These are phyloP conservation scores for Ianthella basta DNA, from an alignment of 37 sponge, comb jelly and placozoan genomes.

Conservation along the genomic window DNA sequence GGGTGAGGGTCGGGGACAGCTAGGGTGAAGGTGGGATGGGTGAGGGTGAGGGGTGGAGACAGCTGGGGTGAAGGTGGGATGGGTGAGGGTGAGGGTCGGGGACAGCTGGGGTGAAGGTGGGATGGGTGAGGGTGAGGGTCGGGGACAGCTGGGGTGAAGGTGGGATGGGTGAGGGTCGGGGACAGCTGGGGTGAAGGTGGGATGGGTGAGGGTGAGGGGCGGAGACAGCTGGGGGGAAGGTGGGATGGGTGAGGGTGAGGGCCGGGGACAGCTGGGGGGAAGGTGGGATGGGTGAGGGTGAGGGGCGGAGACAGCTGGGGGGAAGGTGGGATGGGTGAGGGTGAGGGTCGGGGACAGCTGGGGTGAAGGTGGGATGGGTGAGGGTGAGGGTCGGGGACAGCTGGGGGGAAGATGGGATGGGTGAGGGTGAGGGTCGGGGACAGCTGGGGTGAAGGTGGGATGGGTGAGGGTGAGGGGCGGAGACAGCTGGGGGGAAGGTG, in stretches of 20 bases:
- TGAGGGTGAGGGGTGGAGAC: background rate
- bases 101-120: background rate
- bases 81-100: background rate
- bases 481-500: background rate
- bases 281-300: background rate
- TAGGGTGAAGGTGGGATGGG: background rate
- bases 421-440: too few species aligned
- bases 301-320: background rate
- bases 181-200: background rate
- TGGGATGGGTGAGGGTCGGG: background rate
- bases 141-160: background rate
- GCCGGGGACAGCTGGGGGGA: background rate
- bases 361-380: background rate
- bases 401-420: background rate
- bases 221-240: conserved; percentile 52
- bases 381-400: background rate
- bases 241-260: conserved; percentile 1
- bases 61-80: too few species aligned
- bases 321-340: background rate
- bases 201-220: conserved; percentile 71
- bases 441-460: background rate
- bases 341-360: background rate
- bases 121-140: background rate
- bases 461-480: background rate
- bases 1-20: background rate